phyloP scores from a whole-genome alignment of 2,113 vertebrate species.

The Abramis brama region DNA sequence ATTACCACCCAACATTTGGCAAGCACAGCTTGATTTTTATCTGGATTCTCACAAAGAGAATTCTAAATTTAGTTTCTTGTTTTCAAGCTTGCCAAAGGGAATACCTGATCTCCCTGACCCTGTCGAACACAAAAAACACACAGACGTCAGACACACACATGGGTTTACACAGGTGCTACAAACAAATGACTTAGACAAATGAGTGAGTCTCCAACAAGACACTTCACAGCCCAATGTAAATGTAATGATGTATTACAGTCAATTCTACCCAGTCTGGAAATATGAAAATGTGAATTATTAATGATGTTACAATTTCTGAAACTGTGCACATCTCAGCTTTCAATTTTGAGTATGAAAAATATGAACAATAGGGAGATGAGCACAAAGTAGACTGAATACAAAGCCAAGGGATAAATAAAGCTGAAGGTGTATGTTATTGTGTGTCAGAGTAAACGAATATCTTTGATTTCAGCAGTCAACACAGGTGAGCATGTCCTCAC shows the following conservation, averaged over 20 bases:
- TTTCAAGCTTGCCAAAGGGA: neutral
- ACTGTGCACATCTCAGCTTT: neutral
- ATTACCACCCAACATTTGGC: neutral
- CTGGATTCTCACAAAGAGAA: neutral
- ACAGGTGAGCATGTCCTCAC: slow-evolving; percentile 20
- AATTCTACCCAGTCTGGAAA: neutral
- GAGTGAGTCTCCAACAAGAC: slow-evolving; percentile 7
- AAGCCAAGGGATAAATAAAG: neutral
- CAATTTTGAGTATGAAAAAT: neutral
- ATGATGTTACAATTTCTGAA: neutral
- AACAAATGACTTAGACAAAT: slow-evolving; percentile 56
- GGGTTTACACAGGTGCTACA: slow-evolving; percentile 43
- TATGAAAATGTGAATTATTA: neutral
- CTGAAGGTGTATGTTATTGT: neutral
- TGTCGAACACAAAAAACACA: neutral
- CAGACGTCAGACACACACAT: neutral
- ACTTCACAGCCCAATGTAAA: neutral
- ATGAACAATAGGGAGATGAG: neutral
- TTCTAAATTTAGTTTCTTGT: slow-evolving; percentile 6
- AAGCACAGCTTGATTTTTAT: neutral
- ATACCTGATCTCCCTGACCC: slow-evolving; percentile 8
- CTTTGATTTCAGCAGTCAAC: slow-evolving; percentile 1
- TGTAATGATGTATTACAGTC: neutral
- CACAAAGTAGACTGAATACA: neutral
- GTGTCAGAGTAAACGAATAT: neutral